phyloP scores from a whole-genome alignment of 1,140 invertebrate genomes.

The Polyergus mexicanus region DNA sequence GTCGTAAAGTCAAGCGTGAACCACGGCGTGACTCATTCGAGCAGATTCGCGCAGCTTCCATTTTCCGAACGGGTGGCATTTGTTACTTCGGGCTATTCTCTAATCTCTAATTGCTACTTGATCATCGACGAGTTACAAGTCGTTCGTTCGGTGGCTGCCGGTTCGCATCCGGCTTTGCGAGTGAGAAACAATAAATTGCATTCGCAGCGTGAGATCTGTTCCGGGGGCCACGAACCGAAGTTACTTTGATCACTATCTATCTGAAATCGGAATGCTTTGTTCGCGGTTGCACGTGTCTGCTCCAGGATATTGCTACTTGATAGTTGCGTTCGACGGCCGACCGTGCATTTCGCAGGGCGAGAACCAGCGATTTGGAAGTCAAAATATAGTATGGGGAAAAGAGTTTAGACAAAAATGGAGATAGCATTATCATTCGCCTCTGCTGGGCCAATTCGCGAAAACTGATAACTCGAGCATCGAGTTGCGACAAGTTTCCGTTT shows the following conservation, averaged over 20 bases:
- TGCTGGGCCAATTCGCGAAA: background rate
- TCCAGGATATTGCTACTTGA: slow-evolving; percentile 82
- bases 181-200: slow-evolving; percentile 73
- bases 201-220: slow-evolving; percentile 54
- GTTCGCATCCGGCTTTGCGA: slow-evolving; percentile 39
- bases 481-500: background rate
- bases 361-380: slow-evolving; percentile 72
- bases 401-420: slow-evolving; percentile 6
- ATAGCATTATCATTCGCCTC: background rate
- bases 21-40: slow-evolving; percentile 81
- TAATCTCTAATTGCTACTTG: slow-evolving; percentile 62
- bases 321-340: slow-evolving; percentile 71
- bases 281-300: slow-evolving; percentile 79
- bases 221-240: slow-evolving; percentile 71
- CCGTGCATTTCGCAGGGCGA: slow-evolving; percentile 71
- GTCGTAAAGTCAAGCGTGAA: slow-evolving; percentile 82
- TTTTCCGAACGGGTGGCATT: slow-evolving; percentile 39
- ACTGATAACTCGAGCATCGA: background rate
- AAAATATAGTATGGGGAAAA: slow-evolving; percentile 63
- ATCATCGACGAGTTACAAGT: slow-evolving; percentile 60
- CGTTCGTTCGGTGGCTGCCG: slow-evolving; percentile 51
- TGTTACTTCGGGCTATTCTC: slow-evolving; percentile 28
- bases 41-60: slow-evolving; percentile 33
- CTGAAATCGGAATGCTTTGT: slow-evolving; percentile 74
- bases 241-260: slow-evolving; percentile 76